These are phyloP conservation scores for Diogma glabrata DNA, from an alignment of 2,888 invertebrate species.

Conservation along the genomic window DNA sequence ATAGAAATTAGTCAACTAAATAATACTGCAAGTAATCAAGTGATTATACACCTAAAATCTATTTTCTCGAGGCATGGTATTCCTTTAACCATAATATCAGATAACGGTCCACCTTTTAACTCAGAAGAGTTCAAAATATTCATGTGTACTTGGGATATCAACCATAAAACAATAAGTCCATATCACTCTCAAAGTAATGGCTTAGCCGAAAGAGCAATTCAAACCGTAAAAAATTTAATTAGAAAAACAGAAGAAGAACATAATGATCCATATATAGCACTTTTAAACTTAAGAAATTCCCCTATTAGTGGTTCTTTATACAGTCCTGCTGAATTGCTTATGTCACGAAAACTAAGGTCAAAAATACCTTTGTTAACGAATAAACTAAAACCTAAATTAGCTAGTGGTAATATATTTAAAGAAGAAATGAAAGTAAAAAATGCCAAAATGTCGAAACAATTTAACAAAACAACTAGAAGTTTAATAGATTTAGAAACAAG, in stretches of 20 bases:
- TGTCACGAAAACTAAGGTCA: background rate
- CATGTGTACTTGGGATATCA: background rate
- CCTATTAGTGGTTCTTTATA: background rate
- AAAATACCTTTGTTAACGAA: background rate
- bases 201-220: background rate
- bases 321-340: background rate
- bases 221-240: slow-evolving; percentile 3
- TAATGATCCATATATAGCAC: background rate
- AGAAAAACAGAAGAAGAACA: background rate
- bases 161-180: background rate
- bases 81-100: background rate
- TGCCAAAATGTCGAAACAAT: too few relatives aligned
- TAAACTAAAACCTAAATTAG: background rate
- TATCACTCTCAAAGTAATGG: background rate
- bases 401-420: background rate
- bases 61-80: background rate
- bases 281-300: background rate
- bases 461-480: background rate
- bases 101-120: background rate
- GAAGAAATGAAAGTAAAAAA: background rate
- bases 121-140: background rate
- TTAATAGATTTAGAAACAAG: background rate
- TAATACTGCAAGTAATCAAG: background rate
- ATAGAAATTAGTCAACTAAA: background rate
- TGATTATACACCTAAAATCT: too few relatives aligned